phyloP scores from a whole-genome alignment of 1,140 invertebrate genomes.

The Cydia amplana region DNA sequence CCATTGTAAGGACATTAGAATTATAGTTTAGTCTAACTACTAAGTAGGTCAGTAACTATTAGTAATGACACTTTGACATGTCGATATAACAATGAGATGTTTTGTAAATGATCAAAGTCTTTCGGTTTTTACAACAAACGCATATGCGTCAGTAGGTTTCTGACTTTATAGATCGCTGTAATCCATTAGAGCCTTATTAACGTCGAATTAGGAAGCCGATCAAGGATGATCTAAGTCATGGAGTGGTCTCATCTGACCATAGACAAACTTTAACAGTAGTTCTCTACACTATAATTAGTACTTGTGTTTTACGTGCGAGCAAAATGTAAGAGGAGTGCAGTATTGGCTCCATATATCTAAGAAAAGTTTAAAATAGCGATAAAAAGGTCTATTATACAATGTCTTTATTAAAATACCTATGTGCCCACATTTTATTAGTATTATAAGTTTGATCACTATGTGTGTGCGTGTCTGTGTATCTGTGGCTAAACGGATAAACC shows the following conservation, averaged over 20 bases:
- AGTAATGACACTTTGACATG: neutral
- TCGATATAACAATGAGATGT: neutral
- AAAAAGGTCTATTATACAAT: too few relatives aligned
- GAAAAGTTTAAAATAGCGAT: too few relatives aligned
- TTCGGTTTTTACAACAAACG: slow-evolving; percentile 8
- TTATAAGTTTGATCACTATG: too few relatives aligned
- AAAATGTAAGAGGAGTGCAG: neutral
- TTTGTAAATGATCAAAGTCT: slow-evolving; percentile 2
- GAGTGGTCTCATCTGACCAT: neutral
- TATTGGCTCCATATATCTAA: too few relatives aligned
- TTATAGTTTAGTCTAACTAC: neutral
- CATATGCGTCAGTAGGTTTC: neutral
- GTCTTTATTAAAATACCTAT: too few relatives aligned
- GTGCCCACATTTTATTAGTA: too few relatives aligned
- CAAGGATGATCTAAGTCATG: neutral
- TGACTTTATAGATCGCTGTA: neutral
- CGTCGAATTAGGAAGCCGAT: neutral
- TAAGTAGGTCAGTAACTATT: neutral
- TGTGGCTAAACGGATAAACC: too few relatives aligned
- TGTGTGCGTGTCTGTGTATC: too few relatives aligned
- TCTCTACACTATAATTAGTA: neutral
- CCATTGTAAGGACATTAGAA: neutral
- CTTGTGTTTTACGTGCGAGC: neutral
- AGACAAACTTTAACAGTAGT: neutral
- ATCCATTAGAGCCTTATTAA: neutral